These are phyloP conservation scores for Aplodontia rufa DNA, from an alignment of 2,113 vertebrate genomes.

Conservation along the genomic window DNA sequence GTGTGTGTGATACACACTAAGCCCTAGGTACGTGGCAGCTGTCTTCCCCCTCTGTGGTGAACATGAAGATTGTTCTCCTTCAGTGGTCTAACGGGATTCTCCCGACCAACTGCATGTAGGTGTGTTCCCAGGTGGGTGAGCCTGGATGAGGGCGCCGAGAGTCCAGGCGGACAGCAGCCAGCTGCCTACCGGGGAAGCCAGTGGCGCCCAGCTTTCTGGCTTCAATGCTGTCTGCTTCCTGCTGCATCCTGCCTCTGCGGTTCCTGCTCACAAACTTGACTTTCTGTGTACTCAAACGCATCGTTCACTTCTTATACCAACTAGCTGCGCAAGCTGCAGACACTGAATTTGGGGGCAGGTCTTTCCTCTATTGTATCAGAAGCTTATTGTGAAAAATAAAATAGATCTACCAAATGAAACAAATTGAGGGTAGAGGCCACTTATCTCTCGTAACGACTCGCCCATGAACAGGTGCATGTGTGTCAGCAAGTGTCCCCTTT, in stretches of 20 bases:
- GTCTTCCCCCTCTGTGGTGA: background rate
- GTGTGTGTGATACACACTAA: background rate
- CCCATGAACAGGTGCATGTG: background rate
- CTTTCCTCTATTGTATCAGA: background rate
- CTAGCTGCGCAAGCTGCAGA: background rate
- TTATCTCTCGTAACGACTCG: background rate
- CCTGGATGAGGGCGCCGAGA: background rate
- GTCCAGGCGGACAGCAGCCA: background rate
- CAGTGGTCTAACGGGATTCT: background rate
- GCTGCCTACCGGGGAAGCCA: accelerated
- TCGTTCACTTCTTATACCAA: background rate
- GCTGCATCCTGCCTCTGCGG: background rate
- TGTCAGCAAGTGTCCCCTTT: background rate
- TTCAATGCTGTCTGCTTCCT: background rate
- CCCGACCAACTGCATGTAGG: background rate
- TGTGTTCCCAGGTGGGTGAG: background rate
- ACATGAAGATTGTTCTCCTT: background rate
- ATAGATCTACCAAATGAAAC: background rate
- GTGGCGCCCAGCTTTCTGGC: background rate
- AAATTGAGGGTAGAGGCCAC: background rate
- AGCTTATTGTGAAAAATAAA: background rate
- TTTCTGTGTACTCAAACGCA: background rate
- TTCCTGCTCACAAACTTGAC: background rate
- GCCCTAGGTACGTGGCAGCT: background rate
- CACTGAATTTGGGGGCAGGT: background rate